Evolutionary conservation across 2,888 invertebrate species (phyloP), one percentile per base, ranked within the genome.

Genomic region (Lepidocyrtoides sp.): DNA sequence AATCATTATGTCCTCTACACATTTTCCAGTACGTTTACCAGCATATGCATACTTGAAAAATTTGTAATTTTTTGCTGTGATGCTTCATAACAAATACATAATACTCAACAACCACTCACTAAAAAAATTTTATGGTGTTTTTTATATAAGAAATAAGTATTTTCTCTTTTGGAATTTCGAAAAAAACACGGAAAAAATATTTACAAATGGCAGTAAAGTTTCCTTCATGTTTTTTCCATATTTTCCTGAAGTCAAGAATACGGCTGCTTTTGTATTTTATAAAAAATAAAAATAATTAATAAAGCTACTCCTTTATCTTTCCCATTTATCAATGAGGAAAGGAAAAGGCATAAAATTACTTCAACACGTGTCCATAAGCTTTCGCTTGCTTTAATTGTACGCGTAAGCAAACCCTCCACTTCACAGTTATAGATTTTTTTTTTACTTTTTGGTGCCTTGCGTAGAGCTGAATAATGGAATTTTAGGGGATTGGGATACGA

Each of bases 361-460:
- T 17, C 63, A 41, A 82, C 82, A 82, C 82, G 82, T 82, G 82
- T 82, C 69, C 69, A 36, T 36, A 69, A 36, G 36, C n/a, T 36
- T 69, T 23, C 20, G 82, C 60, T 14, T 60, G 44, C 20, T 81
- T 48, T 48, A 29, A 57, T 57, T 63, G 63, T 26, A 17, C n/a
- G 29, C 12, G n/a, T n/a, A 63, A 10, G 10, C 14, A 63, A 63
- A 29, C 63, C 63, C 12, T 63, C 63, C 29, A 3, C 20, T 57
- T 57, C 4, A 57, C 57, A 57, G 14, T 57, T 20, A 57, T 51
- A 51, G 51, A 10, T 36, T 14, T 10, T 20, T 20, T 17, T 20
- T 20, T 3, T 20, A 20, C 10, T 12, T 57, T n/a, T n/a, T n/a
- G n/a, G n/a, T n/a, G n/a, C 10, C n/a, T 4, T 57, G 20, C 20